Conservation (phyloP, 2,113 vertebrate species). For the Peromyscus californicus region DNA sequence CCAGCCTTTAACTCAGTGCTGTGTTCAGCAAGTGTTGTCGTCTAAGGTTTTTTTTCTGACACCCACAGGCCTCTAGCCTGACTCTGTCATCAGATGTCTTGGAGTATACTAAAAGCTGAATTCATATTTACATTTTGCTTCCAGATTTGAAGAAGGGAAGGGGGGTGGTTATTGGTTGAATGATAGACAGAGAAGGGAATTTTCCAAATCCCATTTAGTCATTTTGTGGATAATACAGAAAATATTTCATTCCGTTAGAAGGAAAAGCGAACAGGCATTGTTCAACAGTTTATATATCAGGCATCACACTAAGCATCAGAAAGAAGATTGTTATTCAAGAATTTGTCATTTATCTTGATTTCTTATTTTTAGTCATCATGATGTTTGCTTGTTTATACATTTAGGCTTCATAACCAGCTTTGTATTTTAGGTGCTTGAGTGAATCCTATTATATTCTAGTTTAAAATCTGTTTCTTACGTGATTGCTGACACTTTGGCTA, state of each 20-base stretch:
- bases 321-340: background rate
- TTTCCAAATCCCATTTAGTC: background rate
- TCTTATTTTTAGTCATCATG: background rate
- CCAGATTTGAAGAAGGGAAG: background rate
- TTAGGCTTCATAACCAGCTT: slow-evolving; percentile 25
- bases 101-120: background rate
- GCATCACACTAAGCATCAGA: background rate
- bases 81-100: background rate
- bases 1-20: background rate
- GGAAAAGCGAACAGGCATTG: background rate
- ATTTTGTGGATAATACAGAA: background rate
- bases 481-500: background rate
- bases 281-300: background rate
- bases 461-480: slow-evolving; percentile 8
- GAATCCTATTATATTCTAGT: background rate
- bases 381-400: slow-evolving; percentile 25
- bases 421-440: slow-evolving; percentile 11
- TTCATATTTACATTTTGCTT: background rate
- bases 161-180: background rate
- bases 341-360: background rate
- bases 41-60: background rate
- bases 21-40: background rate
- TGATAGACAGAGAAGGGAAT: background rate
- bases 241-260: background rate
- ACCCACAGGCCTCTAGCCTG: background rate